Percentiles rank a stretch among this genome's conserved stretches.
phyloP scores from a whole-genome alignment of 2,797 vertebrate species.

The Myotis planiceps region DNA sequence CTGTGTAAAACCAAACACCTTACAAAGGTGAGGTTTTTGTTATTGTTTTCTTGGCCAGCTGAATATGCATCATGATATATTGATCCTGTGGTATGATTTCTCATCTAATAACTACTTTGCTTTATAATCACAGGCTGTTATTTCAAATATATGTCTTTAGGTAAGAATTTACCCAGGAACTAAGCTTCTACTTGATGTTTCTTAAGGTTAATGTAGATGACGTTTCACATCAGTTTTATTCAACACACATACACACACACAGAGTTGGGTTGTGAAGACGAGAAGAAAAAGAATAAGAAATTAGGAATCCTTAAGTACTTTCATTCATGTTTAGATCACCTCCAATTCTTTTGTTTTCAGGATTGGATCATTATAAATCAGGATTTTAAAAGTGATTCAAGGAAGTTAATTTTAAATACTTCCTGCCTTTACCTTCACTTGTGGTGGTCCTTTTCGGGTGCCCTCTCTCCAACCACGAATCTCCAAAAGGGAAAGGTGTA shows the following conservation, averaged over 20 bases:
- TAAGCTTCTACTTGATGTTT: not conserved
- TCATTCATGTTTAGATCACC: not conserved
- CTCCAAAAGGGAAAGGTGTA: not conserved
- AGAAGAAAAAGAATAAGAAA: not conserved
- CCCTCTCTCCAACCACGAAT: not conserved
- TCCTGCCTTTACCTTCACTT: not conserved
- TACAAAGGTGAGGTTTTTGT: not conserved
- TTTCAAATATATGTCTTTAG: not conserved
- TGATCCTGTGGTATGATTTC: not conserved
- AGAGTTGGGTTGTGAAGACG: not conserved
- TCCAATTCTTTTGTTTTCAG: slow-evolving; percentile 4
- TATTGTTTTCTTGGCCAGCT: not conserved
- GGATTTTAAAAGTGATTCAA: not conserved
- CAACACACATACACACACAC: not conserved
- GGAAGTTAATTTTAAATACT: not conserved
- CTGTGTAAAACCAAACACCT: not conserved
- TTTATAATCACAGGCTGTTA: not conserved
- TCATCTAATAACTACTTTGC: not conserved
- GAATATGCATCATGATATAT: not conserved
- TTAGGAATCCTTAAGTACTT: not conserved
- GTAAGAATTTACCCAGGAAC: not conserved
- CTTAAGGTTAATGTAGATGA: not conserved
- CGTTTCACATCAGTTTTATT: not conserved
- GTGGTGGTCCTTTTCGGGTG: not conserved
- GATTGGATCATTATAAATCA: not conserved